phyloP scores from a whole-genome alignment of 2,888 invertebrate species.

The Drosophila picticornis region DNA sequence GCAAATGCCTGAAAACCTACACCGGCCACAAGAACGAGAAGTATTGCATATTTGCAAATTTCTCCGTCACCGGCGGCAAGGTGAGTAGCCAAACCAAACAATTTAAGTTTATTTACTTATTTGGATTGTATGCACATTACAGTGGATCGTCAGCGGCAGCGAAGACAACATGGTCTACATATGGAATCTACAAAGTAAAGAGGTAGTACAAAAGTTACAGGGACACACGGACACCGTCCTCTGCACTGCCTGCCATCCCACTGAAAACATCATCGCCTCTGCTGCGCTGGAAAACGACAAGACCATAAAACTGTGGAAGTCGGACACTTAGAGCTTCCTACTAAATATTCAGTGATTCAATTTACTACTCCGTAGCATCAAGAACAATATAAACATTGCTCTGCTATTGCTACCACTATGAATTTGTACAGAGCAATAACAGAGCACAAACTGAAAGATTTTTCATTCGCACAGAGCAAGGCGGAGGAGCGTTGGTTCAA shows the following conservation, averaged over 20 bases:
- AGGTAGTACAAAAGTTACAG: constrained; percentile 98
- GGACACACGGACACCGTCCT: constrained; percentile 98
- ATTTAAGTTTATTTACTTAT: background rate
- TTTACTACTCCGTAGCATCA: background rate
- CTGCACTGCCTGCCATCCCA: constrained; percentile 99
- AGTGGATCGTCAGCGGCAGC: constrained; percentile 99
- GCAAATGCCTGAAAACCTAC: constrained; percentile 99
- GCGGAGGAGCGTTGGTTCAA: background rate
- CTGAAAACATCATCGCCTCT: constrained; percentile 99
- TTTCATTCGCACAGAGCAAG: background rate
- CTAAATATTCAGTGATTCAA: background rate
- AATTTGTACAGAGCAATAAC: background rate
- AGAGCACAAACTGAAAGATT: background rate
- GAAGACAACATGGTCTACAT: constrained; percentile 99
- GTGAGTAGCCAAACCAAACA: constrained; percentile 85
- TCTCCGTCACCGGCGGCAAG: constrained; percentile 99
- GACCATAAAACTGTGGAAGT: constrained; percentile 99
- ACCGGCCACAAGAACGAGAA: constrained; percentile 99
- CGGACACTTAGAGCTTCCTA: constrained; percentile 91
- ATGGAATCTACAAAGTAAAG: constrained; percentile 99
- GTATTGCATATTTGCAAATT: constrained; percentile 99
- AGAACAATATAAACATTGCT: constrained; percentile 6
- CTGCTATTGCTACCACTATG: background rate
- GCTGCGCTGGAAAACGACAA: constrained; percentile 99
- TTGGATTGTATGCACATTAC: constrained; percentile 38